A percentile compares a stretch with the other conserved stretches of the same genome.
phyloP scores from a whole-genome alignment of 2,888 invertebrate species.

The Girardia tigrina region DNA sequence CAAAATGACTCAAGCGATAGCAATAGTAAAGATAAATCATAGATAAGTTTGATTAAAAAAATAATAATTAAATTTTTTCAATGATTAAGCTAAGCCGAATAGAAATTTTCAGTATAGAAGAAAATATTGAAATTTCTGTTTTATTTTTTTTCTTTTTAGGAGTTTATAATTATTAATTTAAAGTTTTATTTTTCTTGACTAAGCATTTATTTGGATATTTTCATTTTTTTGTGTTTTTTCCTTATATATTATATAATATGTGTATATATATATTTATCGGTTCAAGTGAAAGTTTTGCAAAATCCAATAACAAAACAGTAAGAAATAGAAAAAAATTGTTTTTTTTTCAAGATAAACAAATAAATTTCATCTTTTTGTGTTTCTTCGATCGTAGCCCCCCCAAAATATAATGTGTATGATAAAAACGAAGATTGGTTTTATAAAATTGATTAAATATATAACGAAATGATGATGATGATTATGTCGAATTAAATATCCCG shows the following conservation, averaged over 20 bases:
- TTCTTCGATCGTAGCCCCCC: too few relatives aligned
- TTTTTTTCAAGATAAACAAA: too few relatives aligned
- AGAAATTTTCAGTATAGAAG: too few relatives aligned
- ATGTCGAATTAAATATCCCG: neutral
- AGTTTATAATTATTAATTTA: neutral
- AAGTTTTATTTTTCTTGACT: neutral
- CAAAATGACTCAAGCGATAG: neutral
- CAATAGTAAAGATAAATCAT: neutral
- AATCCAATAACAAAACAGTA: too few relatives aligned
- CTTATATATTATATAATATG: too few relatives aligned
- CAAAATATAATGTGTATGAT: too few relatives aligned
- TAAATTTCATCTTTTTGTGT: too few relatives aligned
- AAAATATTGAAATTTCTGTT: neutral
- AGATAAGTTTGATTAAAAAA: neutral
- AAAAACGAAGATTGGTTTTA: neutral
- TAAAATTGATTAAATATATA: neutral
- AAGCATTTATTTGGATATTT: conserved; percentile 8
- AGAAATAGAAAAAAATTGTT: too few relatives aligned
- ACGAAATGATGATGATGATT: conserved; percentile 18
- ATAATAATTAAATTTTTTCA: too few relatives aligned
- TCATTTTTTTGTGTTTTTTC: neutral
- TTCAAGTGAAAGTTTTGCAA: too few relatives aligned
- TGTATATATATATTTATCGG: too few relatives aligned
- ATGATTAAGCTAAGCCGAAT: too few relatives aligned
- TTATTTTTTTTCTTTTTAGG: neutral